Evolutionary conservation across 2,113 vertebrate genomes (phyloP).

Genomic region (Chascanopsetta lugubris): DNA sequence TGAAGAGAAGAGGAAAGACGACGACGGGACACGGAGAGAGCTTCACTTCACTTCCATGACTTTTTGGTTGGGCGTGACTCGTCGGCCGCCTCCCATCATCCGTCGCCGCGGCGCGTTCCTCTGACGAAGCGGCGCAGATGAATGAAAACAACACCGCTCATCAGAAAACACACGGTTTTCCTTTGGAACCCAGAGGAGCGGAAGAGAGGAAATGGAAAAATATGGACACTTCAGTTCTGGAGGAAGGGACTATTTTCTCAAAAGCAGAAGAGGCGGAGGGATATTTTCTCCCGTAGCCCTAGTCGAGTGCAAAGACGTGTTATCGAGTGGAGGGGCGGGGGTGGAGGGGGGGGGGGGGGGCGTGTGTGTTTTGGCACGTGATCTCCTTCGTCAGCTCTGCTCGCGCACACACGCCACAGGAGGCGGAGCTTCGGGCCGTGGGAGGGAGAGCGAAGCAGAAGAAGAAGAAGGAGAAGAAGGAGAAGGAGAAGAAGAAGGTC

Average conservation of each 20-base stretch:
- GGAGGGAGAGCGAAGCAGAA: no score
- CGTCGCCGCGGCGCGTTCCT: conserved; percentile 39
- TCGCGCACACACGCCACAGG: conserved; percentile 61
- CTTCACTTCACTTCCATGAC: no score
- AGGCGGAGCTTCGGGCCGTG: conserved; percentile 60
- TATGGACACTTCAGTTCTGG: conserved; percentile 41
- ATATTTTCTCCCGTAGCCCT: conserved; percentile 71
- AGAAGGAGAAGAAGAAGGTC: conserved; percentile 45
- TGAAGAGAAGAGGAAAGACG: conserved; percentile 21
- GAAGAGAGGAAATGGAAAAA: conserved; percentile 32
- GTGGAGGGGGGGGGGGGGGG: no score
- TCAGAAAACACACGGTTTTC: conserved; percentile 17
- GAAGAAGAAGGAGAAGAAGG: conserved; percentile 43
- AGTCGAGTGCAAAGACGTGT: conserved; percentile 73
- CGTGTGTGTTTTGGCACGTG: conserved; percentile 71
- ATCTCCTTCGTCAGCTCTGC: conserved; percentile 51
- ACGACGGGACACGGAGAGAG: conserved; percentile 2
- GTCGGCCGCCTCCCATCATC: conserved; percentile 40
- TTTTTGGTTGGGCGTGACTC: conserved; percentile 58
- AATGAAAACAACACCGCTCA: conserved; percentile 60
- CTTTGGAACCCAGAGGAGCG: conserved; percentile 19
- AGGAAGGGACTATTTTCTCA: conserved; percentile 54
- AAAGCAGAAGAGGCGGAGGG: conserved; percentile 46
- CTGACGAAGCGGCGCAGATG: conserved; percentile 41
- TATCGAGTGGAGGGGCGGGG: no score